phyloP scores from a whole-genome alignment of 2,888 invertebrate species.

The Alviniconcha strummeri region DNA sequence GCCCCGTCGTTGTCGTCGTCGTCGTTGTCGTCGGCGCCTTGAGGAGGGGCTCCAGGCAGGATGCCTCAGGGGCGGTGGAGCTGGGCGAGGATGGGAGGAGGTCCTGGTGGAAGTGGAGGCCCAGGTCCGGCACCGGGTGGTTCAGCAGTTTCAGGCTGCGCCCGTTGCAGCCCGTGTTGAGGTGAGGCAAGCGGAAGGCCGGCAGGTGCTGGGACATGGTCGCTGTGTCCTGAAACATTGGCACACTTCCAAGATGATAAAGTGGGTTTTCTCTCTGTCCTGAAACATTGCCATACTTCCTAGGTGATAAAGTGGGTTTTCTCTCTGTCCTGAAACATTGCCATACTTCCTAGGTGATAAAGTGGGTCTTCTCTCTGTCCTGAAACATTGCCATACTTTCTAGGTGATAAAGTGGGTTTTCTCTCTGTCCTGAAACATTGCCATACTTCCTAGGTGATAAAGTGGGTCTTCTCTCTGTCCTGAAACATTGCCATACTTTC shows the following conservation, averaged over 20 bases:
- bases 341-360: not conserved
- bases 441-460: too few relatives aligned
- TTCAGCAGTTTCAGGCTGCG: conserved; percentile 26
- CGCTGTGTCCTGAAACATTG: conserved; percentile 22
- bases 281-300: not conserved
- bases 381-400: not conserved
- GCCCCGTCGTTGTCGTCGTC: not conserved
- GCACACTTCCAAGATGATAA: not conserved
- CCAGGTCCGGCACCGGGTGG: conserved; percentile 25
- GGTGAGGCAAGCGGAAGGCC: conserved; percentile 1
- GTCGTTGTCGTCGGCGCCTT: not conserved
- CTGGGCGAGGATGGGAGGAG: not conserved
- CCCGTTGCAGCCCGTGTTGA: conserved; percentile 16
- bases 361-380: not conserved
- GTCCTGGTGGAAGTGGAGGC: not conserved
- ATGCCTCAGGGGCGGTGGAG: not conserved
- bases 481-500: too few relatives aligned
- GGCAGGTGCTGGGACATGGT: conserved; percentile 30
- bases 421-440: too few relatives aligned
- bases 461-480: too few relatives aligned
- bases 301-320: too few relatives aligned
- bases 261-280: not conserved
- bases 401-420: conserved; percentile 38
- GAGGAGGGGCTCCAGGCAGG: conserved; percentile 12
- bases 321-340: too few relatives aligned